Evolutionary conservation across 2,888 invertebrate species (phyloP), one percentile per base, ranked within the genome.

Genomic region (Conops quadrifasciatus): DNA sequence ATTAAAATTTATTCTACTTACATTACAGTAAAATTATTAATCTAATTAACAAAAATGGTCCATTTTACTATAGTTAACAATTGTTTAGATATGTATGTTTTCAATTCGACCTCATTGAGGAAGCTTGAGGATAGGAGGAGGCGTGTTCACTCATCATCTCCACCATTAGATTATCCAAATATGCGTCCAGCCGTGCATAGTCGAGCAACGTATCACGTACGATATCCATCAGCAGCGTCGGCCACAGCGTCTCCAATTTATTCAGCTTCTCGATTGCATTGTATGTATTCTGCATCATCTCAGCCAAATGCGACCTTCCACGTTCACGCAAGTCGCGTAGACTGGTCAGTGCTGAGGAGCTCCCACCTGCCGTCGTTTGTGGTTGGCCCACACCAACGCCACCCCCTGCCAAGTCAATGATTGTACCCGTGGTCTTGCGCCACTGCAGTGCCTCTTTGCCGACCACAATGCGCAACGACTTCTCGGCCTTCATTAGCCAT

Each of bases 381-480:
- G 9, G 9, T 15, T 63, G 1, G 1, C 60, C 19, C 63, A 16
- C 36, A 28, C 30, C 16, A 24, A 11, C 13, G 26, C 15, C 15
- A 51, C 47, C 16, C 21, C 2, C n/a, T 36, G 1, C 19, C 11
- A 36, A 16, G 16, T 47, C 21, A n/a, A 28, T 11, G 58, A 24
- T n/a, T n/a, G 70, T 21, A 66, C 71, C 0, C 5, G 77, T 68
- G 19, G 78, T 70, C 74, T 84, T 86, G 71, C 85, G 84, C 89
- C 93, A 94, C 77, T 94, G 94, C 59, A 95, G 84, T 1, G 94
- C 94, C 86, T 95, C 94, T 84, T 94, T 95, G 67, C 93, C 93
- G 67, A 95, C 94, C 15, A 95, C 94, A 76, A 91, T 91, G 78
- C 91, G 89, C 68, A 95, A 85, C 5, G 93, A 92, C 68, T 82